Percentiles rank a stretch among this genome's conserved stretches.
Conservation (phyloP, 2,113 vertebrate species). For the Sterrhoptilus dennistouni region DNA sequence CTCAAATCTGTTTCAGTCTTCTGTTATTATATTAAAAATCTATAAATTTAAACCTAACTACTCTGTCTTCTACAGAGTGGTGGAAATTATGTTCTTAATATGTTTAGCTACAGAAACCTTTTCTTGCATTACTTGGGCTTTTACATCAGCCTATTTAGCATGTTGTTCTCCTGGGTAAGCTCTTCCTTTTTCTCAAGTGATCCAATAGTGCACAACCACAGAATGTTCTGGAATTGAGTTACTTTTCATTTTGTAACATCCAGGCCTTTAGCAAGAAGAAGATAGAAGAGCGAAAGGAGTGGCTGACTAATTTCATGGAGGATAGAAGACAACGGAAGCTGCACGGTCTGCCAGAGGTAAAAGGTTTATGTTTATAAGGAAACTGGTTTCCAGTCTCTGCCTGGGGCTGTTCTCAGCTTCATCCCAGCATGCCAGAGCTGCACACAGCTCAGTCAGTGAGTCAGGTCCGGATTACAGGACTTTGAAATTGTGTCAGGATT, state of each 20-base stretch:
- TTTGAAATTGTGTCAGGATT: neutral
- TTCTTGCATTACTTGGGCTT: neutral
- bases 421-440: neutral
- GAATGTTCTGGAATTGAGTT: neutral
- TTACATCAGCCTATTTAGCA: neutral
- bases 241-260: conserved; percentile 20
- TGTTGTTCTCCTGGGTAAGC: neutral
- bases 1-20: neutral
- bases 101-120: neutral
- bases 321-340: conserved; percentile 89
- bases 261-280: conserved; percentile 99
- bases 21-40: neutral
- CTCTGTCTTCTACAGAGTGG: neutral
- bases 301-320: conserved; percentile 95
- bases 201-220: neutral
- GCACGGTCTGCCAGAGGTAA: conserved; percentile 92
- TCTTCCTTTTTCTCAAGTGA: neutral
- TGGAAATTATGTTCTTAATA: neutral
- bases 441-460: neutral
- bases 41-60: neutral
- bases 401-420: neutral
- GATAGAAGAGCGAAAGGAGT: conserved; percentile 93
- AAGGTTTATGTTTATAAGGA: conserved; percentile 10
- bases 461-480: neutral
- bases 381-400: conserved; percentile 5